A percentile compares a stretch with the other conserved stretches of the same genome.
Conservation (phyloP, 2,888 invertebrate genomes). For the Ormia ochracea region DNA sequence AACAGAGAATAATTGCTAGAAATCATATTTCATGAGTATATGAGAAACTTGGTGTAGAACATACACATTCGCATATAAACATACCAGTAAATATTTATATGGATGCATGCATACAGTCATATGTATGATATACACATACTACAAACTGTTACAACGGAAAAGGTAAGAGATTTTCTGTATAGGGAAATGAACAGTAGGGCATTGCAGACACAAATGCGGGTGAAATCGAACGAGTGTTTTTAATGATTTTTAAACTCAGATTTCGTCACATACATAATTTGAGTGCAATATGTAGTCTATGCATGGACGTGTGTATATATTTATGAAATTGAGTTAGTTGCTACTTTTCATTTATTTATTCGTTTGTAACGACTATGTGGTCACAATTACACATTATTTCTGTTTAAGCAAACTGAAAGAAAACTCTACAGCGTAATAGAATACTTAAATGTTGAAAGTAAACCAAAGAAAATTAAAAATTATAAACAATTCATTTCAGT, state of each 20-base stretch:
- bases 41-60: slow-evolving; percentile 36
- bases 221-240: neutral
- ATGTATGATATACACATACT: too few species aligned
- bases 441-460: slow-evolving; percentile 9
- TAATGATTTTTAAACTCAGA: slow-evolving; percentile 11
- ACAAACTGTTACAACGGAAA: neutral
- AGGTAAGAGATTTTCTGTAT: slow-evolving; percentile 30
- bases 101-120: too few species aligned
- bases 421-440: slow-evolving; percentile 29
- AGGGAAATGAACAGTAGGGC: neutral
- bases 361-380: slow-evolving; percentile 13
- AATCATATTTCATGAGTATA: neutral
- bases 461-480: neutral
- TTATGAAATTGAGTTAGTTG: too few species aligned
- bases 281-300: slow-evolving; percentile 37
- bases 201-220: neutral
- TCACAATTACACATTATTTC: slow-evolving; percentile 1
- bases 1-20: neutral
- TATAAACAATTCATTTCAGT: neutral
- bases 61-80: too few species aligned
- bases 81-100: too few species aligned
- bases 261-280: slow-evolving; percentile 55
- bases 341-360: slow-evolving; percentile 14
- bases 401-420: neutral
- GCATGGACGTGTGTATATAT: too few species aligned